Evolutionary conservation across 2,797 vertebrate species (phyloP).

Genomic region (Pantherophis vulpinus): DNA sequence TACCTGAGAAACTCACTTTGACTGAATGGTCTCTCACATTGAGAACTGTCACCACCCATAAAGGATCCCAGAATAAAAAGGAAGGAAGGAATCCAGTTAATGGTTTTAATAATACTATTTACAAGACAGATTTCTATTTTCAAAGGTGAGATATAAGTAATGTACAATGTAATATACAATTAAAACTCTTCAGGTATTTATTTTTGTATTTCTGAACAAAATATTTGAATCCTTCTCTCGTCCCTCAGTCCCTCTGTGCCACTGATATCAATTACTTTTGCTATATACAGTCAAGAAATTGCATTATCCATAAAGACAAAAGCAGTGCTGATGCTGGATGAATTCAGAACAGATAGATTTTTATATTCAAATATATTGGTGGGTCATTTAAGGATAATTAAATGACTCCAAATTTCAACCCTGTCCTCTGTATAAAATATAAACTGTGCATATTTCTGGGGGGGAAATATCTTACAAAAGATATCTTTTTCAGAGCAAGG

Average conservation of each 20-base stretch:
- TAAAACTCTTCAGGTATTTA: neutral
- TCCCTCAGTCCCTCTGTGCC: neutral
- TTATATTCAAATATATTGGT: neutral
- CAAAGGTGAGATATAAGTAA: neutral
- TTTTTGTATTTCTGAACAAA: neutral
- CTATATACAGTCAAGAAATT: neutral
- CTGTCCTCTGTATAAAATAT: neutral
- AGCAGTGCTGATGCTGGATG: neutral
- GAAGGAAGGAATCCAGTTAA: neutral
- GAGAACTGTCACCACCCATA: neutral
- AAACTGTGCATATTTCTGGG: constrained; percentile 9
- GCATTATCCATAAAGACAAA: neutral
- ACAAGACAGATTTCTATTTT: neutral
- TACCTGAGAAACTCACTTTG: neutral
- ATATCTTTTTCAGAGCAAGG: constrained; percentile 19
- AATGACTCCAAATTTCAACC: neutral
- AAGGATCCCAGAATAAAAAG: neutral
- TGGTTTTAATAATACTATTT: neutral
- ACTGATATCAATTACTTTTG: neutral
- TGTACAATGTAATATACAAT: neutral
- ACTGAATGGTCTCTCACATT: neutral
- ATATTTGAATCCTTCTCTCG: neutral
- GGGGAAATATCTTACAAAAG: neutral
- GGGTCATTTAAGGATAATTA: neutral
- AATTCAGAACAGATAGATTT: neutral